Percentiles rank a stretch among this genome's conserved stretches.
These are phyloP conservation scores for Macrostomum cliftonense DNA, from an alignment of 2,888 invertebrate species.

Conservation along the genomic window DNA sequence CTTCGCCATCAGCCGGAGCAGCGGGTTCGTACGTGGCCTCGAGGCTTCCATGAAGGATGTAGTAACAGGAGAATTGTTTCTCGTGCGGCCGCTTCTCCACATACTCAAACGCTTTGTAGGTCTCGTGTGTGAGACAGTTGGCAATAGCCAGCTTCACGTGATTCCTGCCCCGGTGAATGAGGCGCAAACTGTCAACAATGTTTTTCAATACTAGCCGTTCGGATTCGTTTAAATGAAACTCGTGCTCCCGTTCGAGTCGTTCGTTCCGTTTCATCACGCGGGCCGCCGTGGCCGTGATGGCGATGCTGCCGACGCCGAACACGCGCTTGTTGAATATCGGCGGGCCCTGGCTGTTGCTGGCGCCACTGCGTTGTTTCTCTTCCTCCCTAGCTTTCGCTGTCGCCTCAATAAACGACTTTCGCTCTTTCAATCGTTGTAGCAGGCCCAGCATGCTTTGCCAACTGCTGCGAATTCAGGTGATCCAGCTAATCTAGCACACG, in stretches of 20 bases:
- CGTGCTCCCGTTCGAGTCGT: constrained; percentile 6
- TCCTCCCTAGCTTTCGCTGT: background rate
- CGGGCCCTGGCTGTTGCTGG: constrained; percentile 16
- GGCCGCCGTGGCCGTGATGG: constrained; percentile 20
- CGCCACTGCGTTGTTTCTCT: constrained; percentile 6
- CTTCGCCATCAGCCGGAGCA: constrained; percentile 8
- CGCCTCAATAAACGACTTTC: background rate
- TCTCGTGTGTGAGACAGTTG: constrained; percentile 19
- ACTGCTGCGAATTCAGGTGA: no score
- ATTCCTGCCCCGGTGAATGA: constrained; percentile 21
- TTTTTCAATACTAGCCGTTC: constrained; percentile 19
- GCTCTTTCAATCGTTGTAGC: constrained; percentile 9
- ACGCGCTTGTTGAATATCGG: constrained; percentile 23
- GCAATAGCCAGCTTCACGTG: constrained; percentile 22
- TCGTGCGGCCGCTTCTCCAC: constrained; percentile 19
- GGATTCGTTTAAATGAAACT: constrained; percentile 15
- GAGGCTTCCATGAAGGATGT: constrained; percentile 20
- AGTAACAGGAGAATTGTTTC: constrained; percentile 20
- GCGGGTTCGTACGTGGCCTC: constrained; percentile 23
- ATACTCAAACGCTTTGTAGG: constrained; percentile 17
- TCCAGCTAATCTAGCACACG: no score
- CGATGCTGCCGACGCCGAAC: constrained; percentile 19
- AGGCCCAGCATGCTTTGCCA: background rate
- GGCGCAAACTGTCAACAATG: constrained; percentile 20
- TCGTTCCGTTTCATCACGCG: constrained; percentile 11